These are phyloP conservation scores for Phanerotoma sp. DNA, from an alignment of 2,888 invertebrate genomes.

Conservation along the genomic window DNA sequence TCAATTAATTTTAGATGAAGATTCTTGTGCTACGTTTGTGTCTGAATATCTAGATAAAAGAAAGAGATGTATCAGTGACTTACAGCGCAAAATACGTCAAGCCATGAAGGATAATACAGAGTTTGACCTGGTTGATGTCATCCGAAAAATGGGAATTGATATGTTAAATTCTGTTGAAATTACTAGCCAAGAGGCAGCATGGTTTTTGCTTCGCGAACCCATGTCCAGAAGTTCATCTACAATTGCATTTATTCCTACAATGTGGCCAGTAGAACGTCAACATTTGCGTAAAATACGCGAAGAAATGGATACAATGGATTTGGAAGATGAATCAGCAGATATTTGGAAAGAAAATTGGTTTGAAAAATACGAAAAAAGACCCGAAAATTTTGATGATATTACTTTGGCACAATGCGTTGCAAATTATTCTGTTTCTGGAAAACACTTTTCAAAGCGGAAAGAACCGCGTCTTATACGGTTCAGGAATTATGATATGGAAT, in stretches of 20 bases:
- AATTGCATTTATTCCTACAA: constrained; percentile 29
- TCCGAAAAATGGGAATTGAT: constrained; percentile 31
- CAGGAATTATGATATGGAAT: neutral
- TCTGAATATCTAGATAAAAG: constrained; percentile 40
- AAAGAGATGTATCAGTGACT: constrained; percentile 37
- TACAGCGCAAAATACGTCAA: constrained; percentile 33
- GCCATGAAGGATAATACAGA: constrained; percentile 46
- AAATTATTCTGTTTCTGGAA: constrained; percentile 34
- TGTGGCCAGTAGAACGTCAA: constrained; percentile 51
- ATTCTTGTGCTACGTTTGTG: constrained; percentile 36
- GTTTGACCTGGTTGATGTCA: constrained; percentile 42
- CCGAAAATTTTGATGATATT: constrained; percentile 40
- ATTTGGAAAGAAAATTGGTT: constrained; percentile 55
- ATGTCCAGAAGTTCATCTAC: constrained; percentile 22
- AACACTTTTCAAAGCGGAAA: neutral
- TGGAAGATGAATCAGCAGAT: constrained; percentile 39
- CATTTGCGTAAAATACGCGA: constrained; percentile 44
- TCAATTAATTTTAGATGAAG: constrained; percentile 34
- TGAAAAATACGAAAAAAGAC: constrained; percentile 54
- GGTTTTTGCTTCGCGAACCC: constrained; percentile 5
- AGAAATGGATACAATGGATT: constrained; percentile 38
- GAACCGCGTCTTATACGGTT: neutral
- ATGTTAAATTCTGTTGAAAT: constrained; percentile 14
- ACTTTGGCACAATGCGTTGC: constrained; percentile 53
- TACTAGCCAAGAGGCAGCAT: constrained; percentile 18